A percentile compares a stretch with the other conserved stretches of the same genome.
phyloP scores from a whole-genome alignment of 2,888 invertebrate species.

The Alcis repandata region DNA sequence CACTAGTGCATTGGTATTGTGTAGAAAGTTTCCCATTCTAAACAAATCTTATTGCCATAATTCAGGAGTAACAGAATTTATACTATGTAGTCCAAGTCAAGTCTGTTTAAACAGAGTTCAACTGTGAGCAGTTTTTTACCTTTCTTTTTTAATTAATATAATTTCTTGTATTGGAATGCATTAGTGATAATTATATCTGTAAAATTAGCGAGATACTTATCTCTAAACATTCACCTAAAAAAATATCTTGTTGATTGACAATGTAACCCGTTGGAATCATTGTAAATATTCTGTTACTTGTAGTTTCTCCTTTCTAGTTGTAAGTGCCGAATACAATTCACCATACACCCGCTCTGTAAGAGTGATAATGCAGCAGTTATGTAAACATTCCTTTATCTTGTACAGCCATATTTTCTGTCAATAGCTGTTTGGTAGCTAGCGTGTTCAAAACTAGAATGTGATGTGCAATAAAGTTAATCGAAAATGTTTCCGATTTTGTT shows the following conservation, averaged over 20 bases:
- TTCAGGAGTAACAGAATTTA: neutral
- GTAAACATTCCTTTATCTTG: slow-evolving; percentile 11
- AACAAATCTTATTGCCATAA: neutral
- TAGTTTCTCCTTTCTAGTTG: neutral
- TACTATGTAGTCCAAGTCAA: too few relatives aligned
- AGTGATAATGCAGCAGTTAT: slow-evolving; percentile 3
- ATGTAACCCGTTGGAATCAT: neutral
- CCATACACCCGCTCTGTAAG: neutral
- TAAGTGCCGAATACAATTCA: neutral
- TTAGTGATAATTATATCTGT: too few relatives aligned
- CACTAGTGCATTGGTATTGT: neutral
- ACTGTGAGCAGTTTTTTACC: too few relatives aligned
- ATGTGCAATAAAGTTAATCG: slow-evolving; percentile 37
- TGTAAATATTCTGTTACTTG: neutral
- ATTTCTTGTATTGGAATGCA: too few relatives aligned
- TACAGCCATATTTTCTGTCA: slow-evolving; percentile 4
- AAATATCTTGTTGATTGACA: neutral
- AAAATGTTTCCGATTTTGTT: slow-evolving; percentile 23
- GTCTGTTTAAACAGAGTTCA: too few relatives aligned
- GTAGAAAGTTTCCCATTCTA: neutral
- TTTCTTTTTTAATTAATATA: too few relatives aligned
- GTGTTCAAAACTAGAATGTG: slow-evolving; percentile 32
- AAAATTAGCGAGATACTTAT: too few relatives aligned
- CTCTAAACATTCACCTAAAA: too few relatives aligned
- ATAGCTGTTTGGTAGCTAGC: slow-evolving; percentile 21